These are phyloP conservation scores for Xylota sylvarum DNA, from an alignment of 2,888 invertebrate genomes.

Conservation along the genomic window DNA sequence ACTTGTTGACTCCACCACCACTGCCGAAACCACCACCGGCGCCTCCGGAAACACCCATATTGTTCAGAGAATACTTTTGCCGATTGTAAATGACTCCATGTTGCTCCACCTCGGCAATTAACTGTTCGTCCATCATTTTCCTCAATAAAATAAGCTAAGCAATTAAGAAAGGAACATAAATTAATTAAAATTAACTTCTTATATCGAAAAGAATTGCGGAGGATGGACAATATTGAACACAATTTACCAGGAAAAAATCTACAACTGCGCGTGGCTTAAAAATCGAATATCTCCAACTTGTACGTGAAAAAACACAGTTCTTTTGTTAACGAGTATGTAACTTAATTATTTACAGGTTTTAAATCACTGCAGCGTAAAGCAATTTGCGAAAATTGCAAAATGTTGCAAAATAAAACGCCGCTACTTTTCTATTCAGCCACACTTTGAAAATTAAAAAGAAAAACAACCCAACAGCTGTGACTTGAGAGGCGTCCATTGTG, in stretches of 20 bases:
- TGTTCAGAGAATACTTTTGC: constrained; percentile 84
- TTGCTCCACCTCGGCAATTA: constrained; percentile 84
- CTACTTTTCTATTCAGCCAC: constrained; percentile 6
- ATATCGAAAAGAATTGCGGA: not conserved
- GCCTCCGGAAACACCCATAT: constrained; percentile 77
- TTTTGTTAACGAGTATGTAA: not conserved
- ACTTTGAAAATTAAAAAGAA: constrained; percentile 46
- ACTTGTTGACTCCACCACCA: constrained; percentile 81
- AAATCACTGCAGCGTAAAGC: not conserved
- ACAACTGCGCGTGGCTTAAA: constrained; percentile 25
- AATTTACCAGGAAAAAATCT: constrained; percentile 5
- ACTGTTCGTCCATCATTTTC: constrained; percentile 84
- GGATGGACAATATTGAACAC: not conserved
- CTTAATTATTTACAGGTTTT: constrained; percentile 1
- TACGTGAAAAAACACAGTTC: not conserved
- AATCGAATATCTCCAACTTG: not conserved
- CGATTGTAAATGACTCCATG: constrained; percentile 84
- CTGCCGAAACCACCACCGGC: constrained; percentile 52
- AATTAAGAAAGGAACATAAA: not conserved
- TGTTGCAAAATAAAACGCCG: constrained; percentile 13
- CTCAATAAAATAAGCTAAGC: not conserved
- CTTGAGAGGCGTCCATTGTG: constrained; percentile 17
- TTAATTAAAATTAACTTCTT: not conserved
- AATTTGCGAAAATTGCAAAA: not conserved
- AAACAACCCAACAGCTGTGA: constrained; percentile 57